phyloP scores from a whole-genome alignment of 2,888 invertebrate species.

The Phanerotoma sp. region DNA sequence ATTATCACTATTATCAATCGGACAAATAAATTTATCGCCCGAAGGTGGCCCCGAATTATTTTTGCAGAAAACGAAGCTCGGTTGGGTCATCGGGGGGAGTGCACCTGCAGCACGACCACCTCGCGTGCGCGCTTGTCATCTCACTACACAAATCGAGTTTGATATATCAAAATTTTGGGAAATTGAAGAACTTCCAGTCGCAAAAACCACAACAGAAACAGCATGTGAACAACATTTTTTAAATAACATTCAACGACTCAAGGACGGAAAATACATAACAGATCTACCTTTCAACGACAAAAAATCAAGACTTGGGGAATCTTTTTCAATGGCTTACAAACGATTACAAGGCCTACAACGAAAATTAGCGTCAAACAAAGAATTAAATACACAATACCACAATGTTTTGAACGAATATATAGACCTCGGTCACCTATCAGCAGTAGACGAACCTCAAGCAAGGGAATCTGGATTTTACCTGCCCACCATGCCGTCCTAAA shows the following conservation, averaged over 20 bases:
- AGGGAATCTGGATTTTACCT: background rate
- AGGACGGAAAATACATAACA: background rate
- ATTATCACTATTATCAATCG: conserved; percentile 6
- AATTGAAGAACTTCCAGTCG: too few species aligned
- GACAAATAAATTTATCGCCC: conserved; percentile 24
- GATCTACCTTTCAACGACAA: background rate
- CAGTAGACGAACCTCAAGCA: too few species aligned
- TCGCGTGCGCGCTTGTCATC: background rate
- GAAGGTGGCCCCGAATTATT: too few species aligned
- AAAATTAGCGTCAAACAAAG: background rate
- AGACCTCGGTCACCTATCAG: background rate
- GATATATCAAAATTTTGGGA: background rate
- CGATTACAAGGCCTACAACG: background rate
- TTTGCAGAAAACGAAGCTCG: conserved; percentile 30
- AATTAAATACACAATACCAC: background rate
- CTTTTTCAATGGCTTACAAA: too few species aligned
- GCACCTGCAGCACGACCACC: background rate
- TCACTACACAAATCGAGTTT: too few species aligned
- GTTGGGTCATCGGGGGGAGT: conserved; percentile 26
- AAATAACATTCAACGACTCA: background rate
- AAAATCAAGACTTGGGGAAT: too few species aligned
- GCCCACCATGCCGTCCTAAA: background rate
- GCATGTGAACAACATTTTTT: background rate
- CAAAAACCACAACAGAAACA: background rate
- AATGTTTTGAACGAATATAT: background rate